Evolutionary conservation across 2,113 vertebrate genomes (phyloP), one percentile per base, ranked within the genome.

Genomic region (Melanerpes aurifrons): DNA sequence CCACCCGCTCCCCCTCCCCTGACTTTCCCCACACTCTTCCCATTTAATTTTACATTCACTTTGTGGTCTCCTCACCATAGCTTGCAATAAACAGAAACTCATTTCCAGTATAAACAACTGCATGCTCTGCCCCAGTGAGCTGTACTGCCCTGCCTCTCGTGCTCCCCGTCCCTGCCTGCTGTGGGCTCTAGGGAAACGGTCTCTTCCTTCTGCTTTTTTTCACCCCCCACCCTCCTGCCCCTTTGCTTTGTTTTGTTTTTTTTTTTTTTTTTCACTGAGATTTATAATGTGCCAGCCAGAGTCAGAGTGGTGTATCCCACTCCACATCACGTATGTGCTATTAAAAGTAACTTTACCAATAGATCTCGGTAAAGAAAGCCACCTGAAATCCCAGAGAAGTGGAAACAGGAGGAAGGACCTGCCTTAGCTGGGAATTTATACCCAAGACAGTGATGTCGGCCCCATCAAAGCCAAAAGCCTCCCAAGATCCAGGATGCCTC

Each of bases 41-140:
- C 93, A 93, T 91, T 95, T 95, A 91, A 62, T 94, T 96, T 95
- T 93, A 93, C 66, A 1, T 92, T 86, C 83, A 77, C 83, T 90
- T 85, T 95, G 92, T 94, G 82, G 93, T 94, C 54, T 91, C 96
- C 91, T 89, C 91, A 54, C 73, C 72, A 73, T 87, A 89, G 91
- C 70, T 87, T 76, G 93, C 95, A 92, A 93, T 93, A 87, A 91
- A 94, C 92, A 95, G 91, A 94, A 93, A 92, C 87, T 93, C 88
- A 92, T 95, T 95, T 86, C 90, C 86, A 92, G 83, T 92, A 78
- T 83, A 91, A 94, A 96, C 94, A 92, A 86, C 92, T n/a, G 86
- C 77, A 81, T 76, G 70, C 64, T 73, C 68, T 89, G 75, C 90
- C 93, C 93, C 92, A 94, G 90, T 2, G 1, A 96, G 91, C 45